Evolutionary conservation across 2,113 vertebrate genomes (phyloP), one percentile per base, ranked within the genome.

Genomic region (Garra rufa): DNA sequence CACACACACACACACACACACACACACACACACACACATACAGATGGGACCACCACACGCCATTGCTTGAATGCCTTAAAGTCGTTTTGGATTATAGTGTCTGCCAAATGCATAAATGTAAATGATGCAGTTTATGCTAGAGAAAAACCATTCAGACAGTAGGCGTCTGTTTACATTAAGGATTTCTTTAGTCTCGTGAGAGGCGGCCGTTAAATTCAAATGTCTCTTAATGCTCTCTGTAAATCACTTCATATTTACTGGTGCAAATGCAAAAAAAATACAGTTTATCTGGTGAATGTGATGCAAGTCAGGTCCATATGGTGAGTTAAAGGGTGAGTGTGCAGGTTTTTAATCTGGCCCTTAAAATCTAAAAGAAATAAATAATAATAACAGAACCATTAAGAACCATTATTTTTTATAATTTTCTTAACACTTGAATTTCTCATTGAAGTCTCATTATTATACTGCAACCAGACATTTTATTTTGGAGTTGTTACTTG

Each of bases 31-130:
- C 4, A 17, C 63, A 19, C 26, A 61, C 57, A 26, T n/a, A n/a
- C n/a, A 69, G 8, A n/a, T 38, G 34, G 34, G 41, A 44, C n/a
- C 67, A 61, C 24, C 26, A 63, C 21, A 28, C 24, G 0, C n/a
- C 41, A 26, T 41, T 73, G 38, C 38, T 43, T 71, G 21, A 44
- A 44, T 73, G 21, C 41, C 17, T 3, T 19, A 3, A 46, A 73
- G 0, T 73, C 19, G 14, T 38, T 73, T 73, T 41, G 41, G 38
- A 44, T 73, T 73, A 46, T 44, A 73, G 41, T 73, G 70, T 73
- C 11, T 71, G 67, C 67, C 34, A 71, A 43, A 71, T 70, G 67
- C 67, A 43, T 4, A n/a, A 41, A 43, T 74, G n/a, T 74, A 74
- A 74, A 46, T 48, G 0, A 24, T 48, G 71, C 44, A 7, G 38